phyloP scores from a whole-genome alignment of 1,140 invertebrate genomes.

The Apis laboriosa region DNA sequence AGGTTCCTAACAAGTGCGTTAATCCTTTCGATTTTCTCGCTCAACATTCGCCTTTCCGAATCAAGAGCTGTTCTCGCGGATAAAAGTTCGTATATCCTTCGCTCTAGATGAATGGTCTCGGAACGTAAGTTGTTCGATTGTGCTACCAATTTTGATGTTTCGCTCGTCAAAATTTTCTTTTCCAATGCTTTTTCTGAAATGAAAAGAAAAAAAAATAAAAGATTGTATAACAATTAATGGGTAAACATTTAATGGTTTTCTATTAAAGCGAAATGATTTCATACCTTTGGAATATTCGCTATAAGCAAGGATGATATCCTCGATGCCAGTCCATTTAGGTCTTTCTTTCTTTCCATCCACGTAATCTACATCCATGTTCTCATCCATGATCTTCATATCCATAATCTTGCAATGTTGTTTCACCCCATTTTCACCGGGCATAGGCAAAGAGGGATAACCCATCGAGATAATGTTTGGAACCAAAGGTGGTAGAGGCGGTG shows the following conservation, averaged over 20 bases:
- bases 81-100: constrained; percentile 71
- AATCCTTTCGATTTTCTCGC: constrained; percentile 75
- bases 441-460: constrained; percentile 70
- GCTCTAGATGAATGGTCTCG: constrained; percentile 73
- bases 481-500: constrained; percentile 72
- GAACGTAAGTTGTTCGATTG: constrained; percentile 72
- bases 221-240: not conserved
- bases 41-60: constrained; percentile 71
- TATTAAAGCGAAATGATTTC: not conserved
- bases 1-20: constrained; percentile 74
- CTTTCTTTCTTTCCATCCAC: constrained; percentile 56
- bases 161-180: constrained; percentile 70
- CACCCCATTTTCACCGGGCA: constrained; percentile 74
- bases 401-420: constrained; percentile 72
- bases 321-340: constrained; percentile 77
- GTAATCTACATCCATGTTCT: constrained; percentile 53
- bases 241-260: too few relatives aligned
- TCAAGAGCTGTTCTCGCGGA: constrained; percentile 71
- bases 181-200: constrained; percentile 75
- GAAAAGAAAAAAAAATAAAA: not conserved
- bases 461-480: constrained; percentile 68
- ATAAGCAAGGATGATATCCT: constrained; percentile 77
- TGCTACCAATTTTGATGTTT: constrained; percentile 72
- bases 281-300: constrained; percentile 78
- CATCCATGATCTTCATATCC: constrained; percentile 55